Evolutionary conservation across 2,113 vertebrate genomes (phyloP).

Genomic region (Numenius arquata): DNA sequence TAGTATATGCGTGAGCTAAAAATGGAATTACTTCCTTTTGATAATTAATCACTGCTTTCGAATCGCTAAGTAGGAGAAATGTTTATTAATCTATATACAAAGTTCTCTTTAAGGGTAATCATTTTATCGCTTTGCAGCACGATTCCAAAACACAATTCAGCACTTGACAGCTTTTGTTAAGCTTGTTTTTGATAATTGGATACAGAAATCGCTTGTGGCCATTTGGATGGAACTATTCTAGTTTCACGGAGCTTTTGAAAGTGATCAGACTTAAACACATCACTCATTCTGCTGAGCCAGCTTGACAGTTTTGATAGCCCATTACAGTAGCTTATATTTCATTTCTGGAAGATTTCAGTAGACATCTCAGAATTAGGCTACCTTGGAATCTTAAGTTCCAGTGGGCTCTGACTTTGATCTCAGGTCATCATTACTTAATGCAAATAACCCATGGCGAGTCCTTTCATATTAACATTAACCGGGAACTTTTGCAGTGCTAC

Average conservation of each 20-base stretch:
- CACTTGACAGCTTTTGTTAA: constrained; percentile 47
- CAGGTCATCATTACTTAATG: constrained; percentile 64
- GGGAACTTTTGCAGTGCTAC: not conserved
- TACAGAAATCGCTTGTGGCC: constrained; percentile 53
- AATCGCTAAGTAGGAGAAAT: not conserved
- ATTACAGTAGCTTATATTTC: constrained; percentile 70
- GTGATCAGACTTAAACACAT: constrained; percentile 47
- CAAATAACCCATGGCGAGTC: not conserved
- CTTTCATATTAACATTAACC: not conserved
- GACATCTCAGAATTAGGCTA: constrained; percentile 64
- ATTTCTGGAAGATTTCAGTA: constrained; percentile 65
- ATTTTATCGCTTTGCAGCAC: not conserved
- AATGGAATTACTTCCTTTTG: not conserved
- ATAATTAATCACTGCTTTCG: constrained; percentile 39
- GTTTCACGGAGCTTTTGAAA: constrained; percentile 56
- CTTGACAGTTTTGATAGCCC: constrained; percentile 71
- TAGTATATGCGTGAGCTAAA: not conserved
- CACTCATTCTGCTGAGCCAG: constrained; percentile 59
- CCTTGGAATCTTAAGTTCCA: constrained; percentile 44
- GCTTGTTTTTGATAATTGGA: constrained; percentile 46
- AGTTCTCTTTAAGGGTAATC: constrained; percentile 3
- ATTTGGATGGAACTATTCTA: constrained; percentile 49
- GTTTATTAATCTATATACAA: constrained; percentile 1
- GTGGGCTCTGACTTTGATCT: constrained; percentile 53
- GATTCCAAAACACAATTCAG: not conserved